A percentile compares a stretch with the other conserved stretches of the same genome.
phyloP scores from a whole-genome alignment of 2,888 invertebrate genomes.

The Leptinotarsa juncta region DNA sequence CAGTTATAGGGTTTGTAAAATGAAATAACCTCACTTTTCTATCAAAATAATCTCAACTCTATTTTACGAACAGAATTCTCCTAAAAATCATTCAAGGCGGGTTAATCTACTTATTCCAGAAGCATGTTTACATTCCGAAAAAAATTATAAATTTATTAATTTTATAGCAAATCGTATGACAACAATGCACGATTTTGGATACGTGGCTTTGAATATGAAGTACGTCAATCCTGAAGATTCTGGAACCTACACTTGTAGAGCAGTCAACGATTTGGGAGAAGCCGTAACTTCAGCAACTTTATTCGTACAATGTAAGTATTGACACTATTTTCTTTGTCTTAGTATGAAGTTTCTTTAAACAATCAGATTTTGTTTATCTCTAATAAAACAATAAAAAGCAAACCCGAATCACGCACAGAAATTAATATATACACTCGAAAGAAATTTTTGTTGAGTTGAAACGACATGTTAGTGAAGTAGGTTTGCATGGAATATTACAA shows the following conservation, averaged over 20 bases:
- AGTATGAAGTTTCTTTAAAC: too few relatives aligned
- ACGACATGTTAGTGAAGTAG: too few relatives aligned
- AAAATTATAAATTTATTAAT: constrained; percentile 14
- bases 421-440: too few relatives aligned
- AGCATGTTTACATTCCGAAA: not conserved
- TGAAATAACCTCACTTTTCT: not conserved
- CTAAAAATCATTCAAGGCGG: too few relatives aligned
- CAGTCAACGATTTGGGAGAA: constrained; percentile 92
- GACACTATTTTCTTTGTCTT: not conserved
- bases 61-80: too few relatives aligned
- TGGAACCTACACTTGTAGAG: constrained; percentile 95
- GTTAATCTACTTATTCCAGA: too few relatives aligned
- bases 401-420: too few relatives aligned
- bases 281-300: constrained; percentile 94
- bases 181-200: constrained; percentile 98
- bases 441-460: too few relatives aligned
- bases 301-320: constrained; percentile 82
- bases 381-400: too few relatives aligned
- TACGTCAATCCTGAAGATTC: constrained; percentile 96
- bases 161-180: constrained; percentile 85
- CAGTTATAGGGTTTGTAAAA: not conserved
- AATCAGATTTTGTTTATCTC: too few relatives aligned
- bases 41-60: too few relatives aligned
- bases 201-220: constrained; percentile 94
- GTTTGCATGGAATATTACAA: too few relatives aligned